These are phyloP conservation scores for Macrophya annulata DNA, from an alignment of 2,888 invertebrate species.

Conservation along the genomic window DNA sequence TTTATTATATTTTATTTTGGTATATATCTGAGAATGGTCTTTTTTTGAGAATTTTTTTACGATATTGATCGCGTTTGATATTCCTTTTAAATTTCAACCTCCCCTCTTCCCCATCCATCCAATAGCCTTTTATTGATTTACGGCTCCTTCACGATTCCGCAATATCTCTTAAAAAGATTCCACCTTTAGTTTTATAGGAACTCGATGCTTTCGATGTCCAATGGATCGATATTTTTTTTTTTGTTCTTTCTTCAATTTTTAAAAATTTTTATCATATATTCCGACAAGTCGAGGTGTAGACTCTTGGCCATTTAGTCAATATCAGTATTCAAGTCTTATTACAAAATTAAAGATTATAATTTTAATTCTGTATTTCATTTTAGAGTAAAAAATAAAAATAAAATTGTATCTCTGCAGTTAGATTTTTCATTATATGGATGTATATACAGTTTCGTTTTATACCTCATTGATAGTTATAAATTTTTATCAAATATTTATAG, in stretches of 20 bases:
- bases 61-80: constrained; percentile 36
- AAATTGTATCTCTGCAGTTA: neutral
- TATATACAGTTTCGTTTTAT: constrained; percentile 10
- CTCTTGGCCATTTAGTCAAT: too few species aligned
- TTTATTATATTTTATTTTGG: neutral
- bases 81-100: constrained; percentile 15
- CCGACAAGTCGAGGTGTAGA: too few species aligned
- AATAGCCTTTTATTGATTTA: constrained; percentile 37
- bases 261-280: neutral
- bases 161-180: constrained; percentile 23
- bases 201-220: neutral
- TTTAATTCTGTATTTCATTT: too few species aligned
- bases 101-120: too few species aligned
- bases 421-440: neutral
- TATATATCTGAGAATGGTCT: too few species aligned
- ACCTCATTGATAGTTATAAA: too few species aligned
- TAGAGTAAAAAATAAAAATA: neutral
- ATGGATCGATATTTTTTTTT: neutral
- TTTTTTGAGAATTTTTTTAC: neutral
- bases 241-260: neutral
- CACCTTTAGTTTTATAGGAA: neutral
- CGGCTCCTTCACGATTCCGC: constrained; percentile 33
- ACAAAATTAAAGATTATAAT: too few species aligned
- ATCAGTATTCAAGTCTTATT: too few species aligned
- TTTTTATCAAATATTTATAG: too few species aligned